Base-by-base conservation (phyloP, 2,888 invertebrate species). In the Dicyrtomina minuta region DNA sequence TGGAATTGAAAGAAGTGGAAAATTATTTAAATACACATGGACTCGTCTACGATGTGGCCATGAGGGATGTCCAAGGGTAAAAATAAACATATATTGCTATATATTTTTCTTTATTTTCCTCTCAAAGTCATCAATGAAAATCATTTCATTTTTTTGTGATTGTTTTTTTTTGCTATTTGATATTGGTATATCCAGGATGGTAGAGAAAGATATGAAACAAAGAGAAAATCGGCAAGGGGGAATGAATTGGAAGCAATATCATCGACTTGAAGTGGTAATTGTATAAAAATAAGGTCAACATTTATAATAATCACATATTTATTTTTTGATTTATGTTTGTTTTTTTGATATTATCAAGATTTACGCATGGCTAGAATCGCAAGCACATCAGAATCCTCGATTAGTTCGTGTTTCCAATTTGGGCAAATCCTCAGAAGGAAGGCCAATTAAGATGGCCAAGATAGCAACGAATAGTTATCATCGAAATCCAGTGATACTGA, bases 401-500 rank as follows among this genome's bases (percentile, higher is more conserved):
- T 69, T 80, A 5, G 78, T 79, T 22, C 67, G 77, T 56, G 61
- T 79, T 4, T 74, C 77, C 15, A 74, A 76, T 5, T 79, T 81
- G 43, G 81, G 81, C 15, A 72, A 72, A 53, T 79, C 80, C 3
- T 75, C 74, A 5, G 81, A 81, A 72, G 79, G 79, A 0, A 72
- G 80, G 12, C 78, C 79, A 15, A 66, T 81, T 12, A 81, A 80
- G 66, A 86, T 68, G 70, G 74, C 81, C 12, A 79, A 79, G 64
- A 66, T 80, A 15, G 74, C 77, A 1, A 85, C 83, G 6, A 78
- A 75, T 59, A 76, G 76, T 39, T 77, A 73, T 44, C 72, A 67
- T 17, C 73, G 75, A n/a, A 83, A 82, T 68, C 80, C 81, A n/a
- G 81, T 81, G n/a, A 82, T 85, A 43, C 83, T 84, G 80, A 82